Base-by-base conservation (phyloP, 30 jellyfish, hydroid and myxozoan species). In the Clytia hemisphaerica region DNA sequence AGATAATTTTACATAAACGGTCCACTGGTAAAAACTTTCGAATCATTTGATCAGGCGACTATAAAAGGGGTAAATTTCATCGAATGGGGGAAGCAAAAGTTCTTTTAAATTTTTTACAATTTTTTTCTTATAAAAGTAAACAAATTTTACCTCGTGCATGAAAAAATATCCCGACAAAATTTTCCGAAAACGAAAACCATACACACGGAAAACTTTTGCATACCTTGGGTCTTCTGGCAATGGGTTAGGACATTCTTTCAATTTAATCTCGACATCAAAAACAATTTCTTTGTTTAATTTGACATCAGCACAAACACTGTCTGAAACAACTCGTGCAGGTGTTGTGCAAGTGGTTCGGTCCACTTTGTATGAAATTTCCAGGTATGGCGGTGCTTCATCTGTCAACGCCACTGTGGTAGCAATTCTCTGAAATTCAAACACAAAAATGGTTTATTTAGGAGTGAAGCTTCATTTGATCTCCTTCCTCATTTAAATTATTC, bases 371-470 rank as follows among this genome's bases (percentile, higher is more conserved):
- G 63, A 72, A 46, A 85, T 53, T 21, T 63, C 66, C 35, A 85
- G 46, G 38, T 78, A 82, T 3, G 40, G 68, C 10, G 92, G 86
- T 40, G 83, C 58, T 45, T 82, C 67, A 57, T 85, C 96, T 10
- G 91, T 78, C 34, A 85, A 78, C n/a, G 93, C 93, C 16, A 76
- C 88, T 21, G 96, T 85, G 2, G 96, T 67, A 24, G 89, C 58
- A 28, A 85, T 85, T 75, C 71, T 70, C 96, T 77, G 75, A 15
- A 68, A 76, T 21, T 26, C 62, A 40, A 58, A 14, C 1, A 0
- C 31, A 40, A 14, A 62, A n/a, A n/a, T n/a, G n/a, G n/a, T n/a
- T n/a, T n/a, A n/a, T n/a, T n/a, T n/a, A n/a, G n/a, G n/a, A n/a
- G n/a, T n/a, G n/a, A n/a, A n/a, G n/a, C n/a, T n/a, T n/a, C n/a